Percentiles rank a stretch among this genome's conserved stretches.
Conservation (phyloP, 2,888 invertebrate genomes). For the Elysia crispata region DNA sequence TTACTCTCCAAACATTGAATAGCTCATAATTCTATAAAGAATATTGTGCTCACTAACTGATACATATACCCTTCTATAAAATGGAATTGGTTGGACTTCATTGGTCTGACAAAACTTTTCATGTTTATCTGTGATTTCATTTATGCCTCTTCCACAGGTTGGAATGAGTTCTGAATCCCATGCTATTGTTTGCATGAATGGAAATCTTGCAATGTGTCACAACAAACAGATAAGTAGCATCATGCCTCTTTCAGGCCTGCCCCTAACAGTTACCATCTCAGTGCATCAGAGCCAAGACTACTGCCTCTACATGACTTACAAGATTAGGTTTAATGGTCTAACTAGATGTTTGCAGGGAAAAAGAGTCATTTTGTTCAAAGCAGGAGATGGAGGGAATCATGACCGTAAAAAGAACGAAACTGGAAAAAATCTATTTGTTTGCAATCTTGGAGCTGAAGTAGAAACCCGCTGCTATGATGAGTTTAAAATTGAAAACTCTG, state of each 20-base stretch:
- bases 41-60: background rate
- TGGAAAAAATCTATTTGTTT: too few relatives aligned
- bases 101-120: background rate
- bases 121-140: background rate
- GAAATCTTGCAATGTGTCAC: conserved; percentile 64
- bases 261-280: conserved; percentile 61
- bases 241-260: conserved; percentile 67
- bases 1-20: too few relatives aligned
- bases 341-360: background rate
- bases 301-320: conserved; percentile 25
- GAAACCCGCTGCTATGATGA: conserved; percentile 52
- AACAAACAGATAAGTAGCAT: conserved; percentile 65
- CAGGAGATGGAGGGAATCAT: too few relatives aligned
- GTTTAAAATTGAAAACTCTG: background rate
- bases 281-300: conserved; percentile 14
- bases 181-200: conserved; percentile 69
- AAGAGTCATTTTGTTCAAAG: conserved; percentile 5
- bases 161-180: conserved; percentile 68
- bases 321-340: background rate
- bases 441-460: conserved; percentile 61
- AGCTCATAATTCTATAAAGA: too few relatives aligned
- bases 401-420: too few relatives aligned
- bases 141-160: conserved; percentile 51
- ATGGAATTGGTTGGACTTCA: background rate
- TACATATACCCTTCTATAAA: background rate